Percentiles rank a stretch among this genome's conserved stretches.
Conservation (phyloP, 1,140 invertebrate species). For the Aleiodes sp. region DNA sequence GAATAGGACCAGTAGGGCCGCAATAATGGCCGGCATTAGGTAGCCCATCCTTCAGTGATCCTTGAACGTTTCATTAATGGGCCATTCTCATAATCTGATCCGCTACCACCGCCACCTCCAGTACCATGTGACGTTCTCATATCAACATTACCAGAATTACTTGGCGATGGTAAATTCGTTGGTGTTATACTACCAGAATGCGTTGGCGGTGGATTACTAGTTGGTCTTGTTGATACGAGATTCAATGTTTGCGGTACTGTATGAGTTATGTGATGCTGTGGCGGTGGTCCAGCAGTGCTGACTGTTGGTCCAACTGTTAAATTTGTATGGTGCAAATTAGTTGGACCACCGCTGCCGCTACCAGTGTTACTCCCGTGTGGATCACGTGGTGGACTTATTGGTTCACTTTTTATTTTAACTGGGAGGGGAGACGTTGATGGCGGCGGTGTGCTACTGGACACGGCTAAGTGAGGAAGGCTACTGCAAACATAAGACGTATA, state of each 20-base stretch:
- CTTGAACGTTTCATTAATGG: conserved; percentile 83
- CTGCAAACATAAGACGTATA: conserved; percentile 54
- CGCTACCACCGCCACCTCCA: conserved; percentile 56
- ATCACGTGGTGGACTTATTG: conserved; percentile 87
- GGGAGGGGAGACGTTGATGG: conserved; percentile 81
- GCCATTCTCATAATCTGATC: conserved; percentile 81
- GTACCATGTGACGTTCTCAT: conserved; percentile 63
- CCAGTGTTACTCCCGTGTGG: conserved; percentile 63
- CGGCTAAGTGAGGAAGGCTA: conserved; percentile 80
- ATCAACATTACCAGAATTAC: conserved; percentile 60
- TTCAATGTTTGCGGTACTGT: conserved; percentile 72
- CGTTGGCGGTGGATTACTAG: conserved; percentile 61
- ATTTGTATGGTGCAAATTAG: conserved; percentile 54
- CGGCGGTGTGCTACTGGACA: conserved; percentile 85
- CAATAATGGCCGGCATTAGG: conserved; percentile 69
- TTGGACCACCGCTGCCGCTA: conserved; percentile 53
- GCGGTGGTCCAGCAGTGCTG: conserved; percentile 59
- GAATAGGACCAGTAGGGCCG: conserved; percentile 30
- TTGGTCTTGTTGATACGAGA: conserved; percentile 58
- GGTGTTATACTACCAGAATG: conserved; percentile 77
- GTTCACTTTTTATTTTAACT: conserved; percentile 94
- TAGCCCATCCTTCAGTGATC: conserved; percentile 85
- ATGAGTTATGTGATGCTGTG: conserved; percentile 63
- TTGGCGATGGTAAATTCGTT: conserved; percentile 79
- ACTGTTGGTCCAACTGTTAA: conserved; percentile 61